Evolutionary conservation across 2,113 vertebrate species (phyloP).

Genomic region (Sylvietta virens): DNA sequence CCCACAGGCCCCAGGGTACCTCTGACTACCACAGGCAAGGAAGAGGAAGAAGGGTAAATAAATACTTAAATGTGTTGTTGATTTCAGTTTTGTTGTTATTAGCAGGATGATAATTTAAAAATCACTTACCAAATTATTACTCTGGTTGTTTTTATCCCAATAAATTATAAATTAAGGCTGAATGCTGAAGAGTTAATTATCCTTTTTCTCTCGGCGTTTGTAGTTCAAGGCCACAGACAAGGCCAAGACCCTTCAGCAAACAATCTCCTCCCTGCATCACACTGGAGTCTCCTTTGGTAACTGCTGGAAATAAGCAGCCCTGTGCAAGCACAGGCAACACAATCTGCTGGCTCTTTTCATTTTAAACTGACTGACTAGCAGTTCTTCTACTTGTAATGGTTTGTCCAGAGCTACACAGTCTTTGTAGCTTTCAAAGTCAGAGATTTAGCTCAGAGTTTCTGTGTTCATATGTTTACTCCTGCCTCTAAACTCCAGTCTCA

Average conservation of each 20-base stretch:
- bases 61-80: neutral
- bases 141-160: neutral
- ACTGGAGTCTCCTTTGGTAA: neutral
- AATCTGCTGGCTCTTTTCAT: neutral
- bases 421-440: neutral
- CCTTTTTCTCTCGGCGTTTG: neutral
- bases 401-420: neutral
- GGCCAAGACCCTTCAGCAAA: neutral
- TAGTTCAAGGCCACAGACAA: neutral
- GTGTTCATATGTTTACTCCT: neutral
- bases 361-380: neutral
- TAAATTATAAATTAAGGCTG: neutral
- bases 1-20: fast-evolving
- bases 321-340: neutral
- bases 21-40: neutral
- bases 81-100: neutral
- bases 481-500: neutral
- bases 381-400: neutral
- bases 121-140: neutral
- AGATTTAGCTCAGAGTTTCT: neutral
- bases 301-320: neutral
- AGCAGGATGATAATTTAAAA: fast-evolving
- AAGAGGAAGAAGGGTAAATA: neutral
- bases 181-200: neutral
- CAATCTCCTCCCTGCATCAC: fast-evolving